Base-by-base conservation (phyloP, 2,888 invertebrate genomes). In the Hydroisotoma schaefferi region DNA sequence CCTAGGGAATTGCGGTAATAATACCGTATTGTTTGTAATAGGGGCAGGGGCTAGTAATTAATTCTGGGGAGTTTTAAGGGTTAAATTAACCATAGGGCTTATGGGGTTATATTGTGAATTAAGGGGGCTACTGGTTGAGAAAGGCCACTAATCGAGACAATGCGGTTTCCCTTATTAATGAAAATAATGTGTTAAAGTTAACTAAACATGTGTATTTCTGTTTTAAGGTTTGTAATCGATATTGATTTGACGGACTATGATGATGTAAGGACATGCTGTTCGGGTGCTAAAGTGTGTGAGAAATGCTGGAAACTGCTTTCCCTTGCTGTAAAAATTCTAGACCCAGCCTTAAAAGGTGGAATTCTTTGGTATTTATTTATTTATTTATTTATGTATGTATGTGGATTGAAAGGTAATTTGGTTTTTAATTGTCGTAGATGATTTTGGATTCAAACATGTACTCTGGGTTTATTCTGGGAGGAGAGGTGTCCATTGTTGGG, bases 241-340 rank as follows among this genome's bases (percentile, higher is more conserved):
- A 98, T 99, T 74, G 99, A 99, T 82, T 88, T 99, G 83, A 97
- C 98, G 33, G 99, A 99, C 79, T 99, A 99, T 77, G 98, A 99
- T 81, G 93, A 94, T 75, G 87, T 98, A 0, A 81, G 98, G 75
- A 88, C 84, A 27, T 99, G 98, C 76, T 98, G 93, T 75, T 83
- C 84, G 56, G 95, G 91, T 55, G 88, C 94, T 1, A 88, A 86
- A 75, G 89, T 99, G 12, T 99, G 99, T 77, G 77, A 77, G 1
- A 94, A 91, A 77, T 99, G 99, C 76, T 99, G 99, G 99, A 92
- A 90, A 74, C 92, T 92, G 74, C 94, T 99, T 90, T 84, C 85
- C 15, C 81, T 98, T 61, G 99, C 98, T 38, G 88, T 92, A 73
- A 88, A 90, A 80, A 86, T 98, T 63, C 78, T 99, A 54, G 91